Evolutionary conservation across 2,888 invertebrate genomes (phyloP).

Genomic region (Diachrysia chrysitis): DNA sequence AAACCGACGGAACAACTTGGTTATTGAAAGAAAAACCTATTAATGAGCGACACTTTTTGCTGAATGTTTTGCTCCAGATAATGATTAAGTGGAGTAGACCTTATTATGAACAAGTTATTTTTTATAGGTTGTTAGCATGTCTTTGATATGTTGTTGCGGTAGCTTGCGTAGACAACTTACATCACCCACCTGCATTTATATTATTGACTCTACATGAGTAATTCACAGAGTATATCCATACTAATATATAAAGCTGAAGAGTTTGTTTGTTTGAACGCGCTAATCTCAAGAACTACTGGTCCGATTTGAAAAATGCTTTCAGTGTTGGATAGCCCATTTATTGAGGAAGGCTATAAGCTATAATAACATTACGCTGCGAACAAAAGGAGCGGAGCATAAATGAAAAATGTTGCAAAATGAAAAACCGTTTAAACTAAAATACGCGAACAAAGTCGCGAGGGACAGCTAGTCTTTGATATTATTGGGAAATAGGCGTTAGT

Average conservation of each 20-base stretch:
- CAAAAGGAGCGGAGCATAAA: too few relatives aligned
- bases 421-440: too few relatives aligned
- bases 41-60: constrained; percentile 51
- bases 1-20: constrained; percentile 56
- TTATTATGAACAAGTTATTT: constrained; percentile 26
- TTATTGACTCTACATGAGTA: not conserved
- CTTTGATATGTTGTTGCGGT: not conserved
- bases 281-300: too few relatives aligned
- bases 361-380: too few relatives aligned
- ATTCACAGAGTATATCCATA: not conserved
- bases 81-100: constrained; percentile 36
- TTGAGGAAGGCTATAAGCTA: too few relatives aligned
- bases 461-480: not conserved
- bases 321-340: too few relatives aligned
- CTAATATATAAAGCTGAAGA: too few relatives aligned
- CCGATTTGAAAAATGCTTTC: too few relatives aligned
- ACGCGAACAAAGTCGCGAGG: too few relatives aligned
- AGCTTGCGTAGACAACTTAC: constrained; percentile 1
- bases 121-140: not conserved
- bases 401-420: too few relatives aligned
- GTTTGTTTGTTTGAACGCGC: too few relatives aligned
- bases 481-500: constrained; percentile 20
- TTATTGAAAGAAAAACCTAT: constrained; percentile 52
- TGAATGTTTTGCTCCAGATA: constrained; percentile 43
- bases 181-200: constrained; percentile 3